A percentile compares a stretch with the other conserved stretches of the same genome.
Evolutionary conservation across 2,113 vertebrate genomes (phyloP).

Genomic region (Apistogramma diplotaenia): DNA sequence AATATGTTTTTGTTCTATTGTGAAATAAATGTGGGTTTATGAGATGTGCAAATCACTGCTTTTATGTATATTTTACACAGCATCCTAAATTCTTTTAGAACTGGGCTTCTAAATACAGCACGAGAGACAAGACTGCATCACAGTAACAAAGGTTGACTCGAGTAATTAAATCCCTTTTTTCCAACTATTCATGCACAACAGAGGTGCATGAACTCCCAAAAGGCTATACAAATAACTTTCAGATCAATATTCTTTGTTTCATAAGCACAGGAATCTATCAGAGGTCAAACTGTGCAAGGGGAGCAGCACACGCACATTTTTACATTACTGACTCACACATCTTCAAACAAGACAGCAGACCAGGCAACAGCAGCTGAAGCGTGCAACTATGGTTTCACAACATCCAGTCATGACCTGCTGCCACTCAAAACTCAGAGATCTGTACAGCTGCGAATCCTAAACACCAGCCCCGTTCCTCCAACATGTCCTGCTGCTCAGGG

Average conservation of each 20-base stretch:
- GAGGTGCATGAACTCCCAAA: too few relatives aligned
- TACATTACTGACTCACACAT: not conserved
- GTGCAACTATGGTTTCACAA: conserved; percentile 16
- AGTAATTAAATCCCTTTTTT: too few relatives aligned
- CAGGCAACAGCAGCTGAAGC: not conserved
- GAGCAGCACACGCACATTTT: not conserved
- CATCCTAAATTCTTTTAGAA: too few relatives aligned
- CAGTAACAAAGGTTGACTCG: too few relatives aligned
- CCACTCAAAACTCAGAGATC: conserved; percentile 48
- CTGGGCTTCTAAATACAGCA: too few relatives aligned
- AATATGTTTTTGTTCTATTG: too few relatives aligned
- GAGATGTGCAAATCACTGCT: too few relatives aligned
- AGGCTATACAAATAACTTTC: not conserved
- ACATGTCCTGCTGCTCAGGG: conserved; percentile 47
- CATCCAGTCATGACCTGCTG: conserved; percentile 5
- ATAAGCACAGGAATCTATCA: not conserved
- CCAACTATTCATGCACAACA: too few relatives aligned
- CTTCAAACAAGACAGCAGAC: not conserved
- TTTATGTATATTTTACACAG: too few relatives aligned
- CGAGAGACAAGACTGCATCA: too few relatives aligned
- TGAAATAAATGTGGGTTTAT: too few relatives aligned
- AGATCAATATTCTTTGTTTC: not conserved
- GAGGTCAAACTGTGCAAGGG: not conserved
- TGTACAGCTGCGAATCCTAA: conserved; percentile 28
- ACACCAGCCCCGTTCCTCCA: conserved; percentile 42